Evolutionary conservation across 2,113 vertebrate species (phyloP), one percentile per base, ranked within the genome.

Genomic region (Cyphomyrus plagiostoma): DNA sequence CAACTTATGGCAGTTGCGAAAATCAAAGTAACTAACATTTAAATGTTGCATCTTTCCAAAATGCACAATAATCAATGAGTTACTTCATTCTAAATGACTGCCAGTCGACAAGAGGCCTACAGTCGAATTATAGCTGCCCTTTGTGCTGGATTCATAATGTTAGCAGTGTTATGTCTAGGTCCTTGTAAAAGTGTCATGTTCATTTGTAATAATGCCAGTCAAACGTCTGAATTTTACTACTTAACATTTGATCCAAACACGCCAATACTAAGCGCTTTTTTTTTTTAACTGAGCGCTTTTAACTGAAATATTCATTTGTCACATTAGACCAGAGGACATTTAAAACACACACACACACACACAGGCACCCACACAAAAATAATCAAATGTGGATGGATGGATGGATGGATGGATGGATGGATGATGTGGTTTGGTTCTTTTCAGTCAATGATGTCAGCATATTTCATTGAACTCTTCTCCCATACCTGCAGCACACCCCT

Each of bases 51-150:
- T 91, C 62, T 89, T 87, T 85, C 42, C 49, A 49, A 83, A 74
- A 91, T 87, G 89, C 87, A 91, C 86, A 62, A 45, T 82, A 85
- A 91, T 91, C 84, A 88, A 89, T 85, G 66, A 50, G 88, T 66
- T 77, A 89, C 87, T 83, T 56, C 84, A 88, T 70, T 82, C n/a
- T 35, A 62, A 85, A 82, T 89, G 56, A 88, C 87, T 85, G 46
- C 53, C 53, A 83, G 66, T 89, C 89, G 74, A 91, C 89, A 89
- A 88, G 48, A 74, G 70, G 53, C 52, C 58, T 88, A 46, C 85
- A 85, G 87, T 89, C 39, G 53, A 74, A 89, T 88, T 88, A 74
- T 39, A 89, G 66, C 82, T 91, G 90, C 89, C 86, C 86, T 89
- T 91, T 80, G 39, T 19, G 85, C 87, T 89, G 74, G 85, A 52